Percentiles rank a stretch among this genome's conserved stretches.
These are phyloP conservation scores for Brotula barbata DNA, from an alignment of 2,797 vertebrate genomes.

Conservation along the genomic window DNA sequence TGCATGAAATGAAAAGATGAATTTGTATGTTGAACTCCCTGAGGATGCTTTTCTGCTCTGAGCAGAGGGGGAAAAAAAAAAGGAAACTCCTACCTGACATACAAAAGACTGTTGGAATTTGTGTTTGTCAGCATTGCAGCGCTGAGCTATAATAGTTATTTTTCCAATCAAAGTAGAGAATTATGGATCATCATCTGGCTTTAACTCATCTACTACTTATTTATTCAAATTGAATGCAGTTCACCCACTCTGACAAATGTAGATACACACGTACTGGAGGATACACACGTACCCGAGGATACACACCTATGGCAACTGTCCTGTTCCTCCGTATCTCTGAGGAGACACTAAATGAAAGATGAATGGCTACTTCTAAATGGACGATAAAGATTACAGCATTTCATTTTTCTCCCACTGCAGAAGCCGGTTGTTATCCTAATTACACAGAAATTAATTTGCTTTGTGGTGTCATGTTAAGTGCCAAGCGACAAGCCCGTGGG, in stretches of 20 bases:
- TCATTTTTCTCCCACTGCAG: slow-evolving; percentile 55
- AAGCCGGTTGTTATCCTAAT: slow-evolving; percentile 63
- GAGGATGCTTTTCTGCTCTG: slow-evolving; percentile 25
- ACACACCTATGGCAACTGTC: not conserved
- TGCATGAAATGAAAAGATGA: slow-evolving; percentile 68
- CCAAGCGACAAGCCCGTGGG: slow-evolving; percentile 42
- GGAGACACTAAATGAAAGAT: slow-evolving; percentile 45
- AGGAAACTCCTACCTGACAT: slow-evolving; percentile 23
- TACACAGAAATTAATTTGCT: slow-evolving; percentile 68
- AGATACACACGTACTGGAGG: too few species aligned
- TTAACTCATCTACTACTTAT: not conserved
- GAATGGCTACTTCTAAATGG: slow-evolving; percentile 46
- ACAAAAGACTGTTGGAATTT: slow-evolving; percentile 24
- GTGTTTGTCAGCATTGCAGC: slow-evolving; percentile 31
- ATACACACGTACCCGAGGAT: slow-evolving; percentile 10
- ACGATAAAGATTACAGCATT: slow-evolving; percentile 56
- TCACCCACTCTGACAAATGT: not conserved
- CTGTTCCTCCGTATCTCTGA: slow-evolving; percentile 18
- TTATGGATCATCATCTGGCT: not conserved
- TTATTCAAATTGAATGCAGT: slow-evolving; percentile 22
- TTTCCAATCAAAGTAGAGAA: slow-evolving; percentile 39
- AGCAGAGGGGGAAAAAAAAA: not conserved
- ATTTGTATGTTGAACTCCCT: slow-evolving; percentile 41
- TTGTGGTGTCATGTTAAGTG: slow-evolving; percentile 51
- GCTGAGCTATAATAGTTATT: slow-evolving; percentile 25